A percentile compares a stretch with the other conserved stretches of the same genome.
phyloP scores from a whole-genome alignment of 2,888 invertebrate genomes.

The Boloria euphrosyne region DNA sequence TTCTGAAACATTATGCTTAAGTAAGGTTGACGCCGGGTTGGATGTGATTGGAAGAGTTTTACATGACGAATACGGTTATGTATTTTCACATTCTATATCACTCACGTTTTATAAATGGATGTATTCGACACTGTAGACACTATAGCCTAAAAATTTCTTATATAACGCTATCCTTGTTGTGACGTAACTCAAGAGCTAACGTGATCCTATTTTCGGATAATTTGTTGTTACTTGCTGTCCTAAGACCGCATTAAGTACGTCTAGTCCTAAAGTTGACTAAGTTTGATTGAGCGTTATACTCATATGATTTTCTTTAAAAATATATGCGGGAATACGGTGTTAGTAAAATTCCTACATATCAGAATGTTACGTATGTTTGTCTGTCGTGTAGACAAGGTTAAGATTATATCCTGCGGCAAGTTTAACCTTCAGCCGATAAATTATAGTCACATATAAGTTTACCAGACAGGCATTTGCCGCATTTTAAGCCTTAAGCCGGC shows the following conservation, averaged over 20 bases:
- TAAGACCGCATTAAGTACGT: background rate
- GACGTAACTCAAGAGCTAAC: conserved; percentile 57
- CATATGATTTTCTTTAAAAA: background rate
- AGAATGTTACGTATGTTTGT: conserved; percentile 11
- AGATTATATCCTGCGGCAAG: conserved; percentile 48
- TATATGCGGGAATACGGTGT: background rate
- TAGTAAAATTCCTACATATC: background rate
- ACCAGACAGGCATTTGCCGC: conserved; percentile 19
- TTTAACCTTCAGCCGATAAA: conserved; percentile 42
- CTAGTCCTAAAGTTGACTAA: background rate
- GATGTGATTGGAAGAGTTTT: background rate
- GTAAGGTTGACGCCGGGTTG: no score
- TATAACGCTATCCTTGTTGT: conserved; percentile 66
- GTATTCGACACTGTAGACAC: background rate
- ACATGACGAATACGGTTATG: background rate
- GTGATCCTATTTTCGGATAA: conserved; percentile 24
- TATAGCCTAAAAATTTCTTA: conserved; percentile 48
- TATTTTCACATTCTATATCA: background rate
- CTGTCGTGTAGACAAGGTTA: conserved; percentile 39
- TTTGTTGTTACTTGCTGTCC: conserved; percentile 12
- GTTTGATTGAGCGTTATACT: background rate
- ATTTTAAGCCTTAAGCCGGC: conserved; percentile 6
- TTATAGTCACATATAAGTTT: conserved; percentile 19
- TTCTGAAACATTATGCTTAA: no score
- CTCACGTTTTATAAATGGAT: conserved; percentile 6